Base-by-base conservation (phyloP, 2,797 vertebrate genomes). In the Melanotaenia parkinsoni region DNA sequence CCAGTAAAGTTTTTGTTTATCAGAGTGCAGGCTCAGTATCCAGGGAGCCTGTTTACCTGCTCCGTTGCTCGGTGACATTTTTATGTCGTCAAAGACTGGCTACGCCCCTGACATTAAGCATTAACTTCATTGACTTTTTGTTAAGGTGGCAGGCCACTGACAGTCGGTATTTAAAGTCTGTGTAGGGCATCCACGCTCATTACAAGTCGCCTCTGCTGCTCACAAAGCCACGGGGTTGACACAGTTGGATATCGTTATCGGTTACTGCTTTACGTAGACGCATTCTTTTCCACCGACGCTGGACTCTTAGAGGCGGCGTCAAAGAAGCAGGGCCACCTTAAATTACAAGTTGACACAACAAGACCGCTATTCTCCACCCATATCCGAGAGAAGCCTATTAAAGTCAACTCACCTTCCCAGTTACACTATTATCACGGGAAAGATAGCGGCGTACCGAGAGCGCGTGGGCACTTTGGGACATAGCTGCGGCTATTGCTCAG, bases 261-360 rank as follows among this genome's bases (percentile, higher is more conserved):
- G 38, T 5, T 1, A 28, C 57, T 1, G 24, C 30, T 85, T 62
- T 59, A 64, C 76, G 71, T 67, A 4, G 38, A 70, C 73, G 28
- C 77, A 73, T 87, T 84, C 54, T 74, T 76, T 72, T 61, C 74
- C 72, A 63, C 5, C 43, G 59, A 43, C 69, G 5, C 9, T 8
- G 70, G 40, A 45, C 37, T 14, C 22, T 33, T 3, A 1, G 69
- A 67, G n/a, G 53, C 73, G 54, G 63, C 28, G 6, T 26, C 66
- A 5, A 57, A 28, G 59, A 63, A 32, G 40, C 60, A 0, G 56
- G 12, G 70, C 94, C 80, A 94, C 94, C 94, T 95, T 95, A 95
- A 95, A 94, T 89, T 77, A 76, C 80, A 88, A 79, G 91, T 93
- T 92, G 93, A 95, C 92, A 88, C 74, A 84, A 91, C 89, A 89